phyloP scores from a whole-genome alignment of 2,113 vertebrate species.

The Trogon surrucura region DNA sequence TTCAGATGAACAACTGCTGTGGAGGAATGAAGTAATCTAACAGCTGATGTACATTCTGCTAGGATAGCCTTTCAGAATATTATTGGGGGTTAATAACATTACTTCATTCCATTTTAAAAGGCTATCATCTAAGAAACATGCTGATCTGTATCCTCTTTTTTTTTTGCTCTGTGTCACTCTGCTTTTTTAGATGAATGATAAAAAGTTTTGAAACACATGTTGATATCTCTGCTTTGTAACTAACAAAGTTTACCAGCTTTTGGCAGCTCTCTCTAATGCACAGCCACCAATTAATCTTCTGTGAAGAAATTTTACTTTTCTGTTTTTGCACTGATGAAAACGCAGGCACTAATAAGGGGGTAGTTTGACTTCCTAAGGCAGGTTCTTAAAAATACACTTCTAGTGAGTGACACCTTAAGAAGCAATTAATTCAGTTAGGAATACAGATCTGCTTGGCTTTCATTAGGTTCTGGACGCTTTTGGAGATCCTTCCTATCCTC shows the following conservation, averaged over 20 bases:
- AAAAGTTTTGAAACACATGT: not conserved
- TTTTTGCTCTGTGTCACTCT: not conserved
- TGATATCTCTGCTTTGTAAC: not conserved
- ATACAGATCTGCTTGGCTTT: not conserved
- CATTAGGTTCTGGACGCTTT: not conserved
- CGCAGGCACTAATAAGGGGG: not conserved
- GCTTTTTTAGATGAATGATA: not conserved
- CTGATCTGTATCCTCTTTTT: not conserved
- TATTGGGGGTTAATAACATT: constrained; percentile 74
- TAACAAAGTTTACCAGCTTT: constrained; percentile 32
- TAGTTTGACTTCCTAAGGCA: not conserved
- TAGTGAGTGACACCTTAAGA: not conserved
- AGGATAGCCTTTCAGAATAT: constrained; percentile 77
- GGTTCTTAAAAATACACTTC: not conserved
- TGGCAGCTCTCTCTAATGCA: not conserved
- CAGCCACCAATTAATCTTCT: not conserved
- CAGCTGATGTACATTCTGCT: constrained; percentile 90
- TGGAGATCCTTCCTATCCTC: not conserved
- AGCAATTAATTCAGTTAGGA: not conserved
- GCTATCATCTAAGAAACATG: constrained; percentile 19
- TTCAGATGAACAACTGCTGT: constrained; percentile 88
- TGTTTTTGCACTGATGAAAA: not conserved
- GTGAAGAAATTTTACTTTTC: not conserved
- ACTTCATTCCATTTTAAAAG: constrained; percentile 60
- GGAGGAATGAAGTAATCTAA: constrained; percentile 82